Base-by-base conservation (phyloP, 2,113 vertebrate genomes). In the Chloebia gouldiae region DNA sequence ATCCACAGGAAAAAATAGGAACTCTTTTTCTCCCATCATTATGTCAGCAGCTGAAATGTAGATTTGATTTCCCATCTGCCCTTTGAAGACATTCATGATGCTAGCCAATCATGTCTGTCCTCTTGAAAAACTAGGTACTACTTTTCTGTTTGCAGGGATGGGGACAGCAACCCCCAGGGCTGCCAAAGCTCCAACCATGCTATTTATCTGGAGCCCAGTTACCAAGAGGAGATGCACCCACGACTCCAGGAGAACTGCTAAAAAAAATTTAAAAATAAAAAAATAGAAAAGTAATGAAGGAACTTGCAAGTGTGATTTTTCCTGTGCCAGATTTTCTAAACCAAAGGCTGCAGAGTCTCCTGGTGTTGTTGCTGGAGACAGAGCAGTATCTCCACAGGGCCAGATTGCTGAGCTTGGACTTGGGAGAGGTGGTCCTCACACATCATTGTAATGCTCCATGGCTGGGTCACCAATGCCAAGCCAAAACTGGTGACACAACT, bases 361-460 rank as follows among this genome's bases (percentile, higher is more conserved):
- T 44, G 22, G 0, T 57, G 23, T 11, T 75, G 6, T 6, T 86
- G 15, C 33, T 11, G 11, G 59, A 89, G n/a, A 25, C 28, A 44
- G n/a, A 28, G 27, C 6, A 61, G 37, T 70, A 30, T 49, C n/a
- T 64, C 21, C 18, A 24, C 35, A 16, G 28, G 27, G 21, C 9
- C 31, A 68, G 18, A 42, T 39, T 9, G 1, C 15, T 64, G 61
- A 70, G 10, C 10, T 69, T 6, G 11, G 37, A 21, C 4, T 19
- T 53, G 4, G 33, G 24, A 47, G 7, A 21, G 18, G 9, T 44
- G 11, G 8, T 83, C 30, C 53, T 65, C 3, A 0, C 14, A 15
- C 6, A 5, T n/a, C 0, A 0, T 8, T 60, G 30, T 7, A 24
- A 19, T 0, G 0, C 8, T 51, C 7, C 31, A 9, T 20, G 22